Percentiles rank a stretch among this genome's conserved stretches.
These are phyloP conservation scores for Dasypogon diadema DNA, from an alignment of 2,888 invertebrate species.

Conservation along the genomic window DNA sequence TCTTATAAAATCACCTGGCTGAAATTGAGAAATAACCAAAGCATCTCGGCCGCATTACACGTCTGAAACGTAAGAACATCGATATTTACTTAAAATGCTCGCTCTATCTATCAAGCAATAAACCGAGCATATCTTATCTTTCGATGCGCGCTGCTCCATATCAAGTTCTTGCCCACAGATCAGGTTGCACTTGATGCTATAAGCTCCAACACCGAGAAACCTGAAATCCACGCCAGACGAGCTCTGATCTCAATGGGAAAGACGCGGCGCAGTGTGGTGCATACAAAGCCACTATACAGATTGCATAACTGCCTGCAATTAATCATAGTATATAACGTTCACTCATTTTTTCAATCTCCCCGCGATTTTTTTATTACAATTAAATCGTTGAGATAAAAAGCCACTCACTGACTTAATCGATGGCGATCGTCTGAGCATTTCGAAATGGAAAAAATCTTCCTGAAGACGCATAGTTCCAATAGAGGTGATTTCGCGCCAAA, in stretches of 20 bases:
- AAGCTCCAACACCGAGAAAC: background rate
- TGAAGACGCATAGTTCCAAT: background rate
- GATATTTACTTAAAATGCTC: constrained; percentile 38
- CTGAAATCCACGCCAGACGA: constrained; percentile 14
- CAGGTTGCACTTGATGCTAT: constrained; percentile 11
- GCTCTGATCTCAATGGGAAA: background rate
- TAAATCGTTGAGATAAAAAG: constrained; percentile 20
- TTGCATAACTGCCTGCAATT: constrained; percentile 43
- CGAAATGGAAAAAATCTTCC: constrained; percentile 1
- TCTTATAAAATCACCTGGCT: background rate
- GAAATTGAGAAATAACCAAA: constrained; percentile 21
- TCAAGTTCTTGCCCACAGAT: constrained; percentile 17
- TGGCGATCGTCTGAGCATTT: constrained; percentile 28
- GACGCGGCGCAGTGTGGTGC: background rate
- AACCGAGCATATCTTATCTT: constrained; percentile 41
- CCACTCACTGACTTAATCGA: constrained; percentile 5
- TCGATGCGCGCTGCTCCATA: constrained; percentile 25
- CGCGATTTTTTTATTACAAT: constrained; percentile 45
- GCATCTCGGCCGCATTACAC: background rate
- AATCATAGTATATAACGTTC: constrained; percentile 32
- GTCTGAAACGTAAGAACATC: constrained; percentile 17
- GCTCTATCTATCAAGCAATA: constrained; percentile 43
- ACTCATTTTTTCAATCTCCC: constrained; percentile 27
- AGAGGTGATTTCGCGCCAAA: background rate
- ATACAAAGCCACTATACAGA: background rate